Percentiles rank a stretch among this genome's conserved stretches.
Evolutionary conservation across 2,888 invertebrate species (phyloP).

Genomic region (Chrysolina haemoptera): DNA sequence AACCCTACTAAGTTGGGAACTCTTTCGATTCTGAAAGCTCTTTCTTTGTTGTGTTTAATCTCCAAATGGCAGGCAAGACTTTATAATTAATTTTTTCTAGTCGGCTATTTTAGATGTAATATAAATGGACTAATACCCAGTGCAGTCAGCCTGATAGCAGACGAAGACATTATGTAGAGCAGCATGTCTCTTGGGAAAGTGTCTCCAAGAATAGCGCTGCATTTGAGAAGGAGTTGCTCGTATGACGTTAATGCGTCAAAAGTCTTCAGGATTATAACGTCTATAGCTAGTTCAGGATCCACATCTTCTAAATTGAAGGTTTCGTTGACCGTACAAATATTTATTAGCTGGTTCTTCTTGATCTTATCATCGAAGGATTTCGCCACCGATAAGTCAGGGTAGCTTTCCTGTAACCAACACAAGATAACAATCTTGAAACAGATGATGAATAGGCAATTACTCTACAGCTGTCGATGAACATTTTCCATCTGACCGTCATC

Average conservation of each 20-base stretch:
- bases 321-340: conserved; percentile 71
- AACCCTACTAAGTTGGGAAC: too few relatives aligned
- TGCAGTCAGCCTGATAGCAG: conserved; percentile 71
- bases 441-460: conserved; percentile 57
- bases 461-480: conserved; percentile 70
- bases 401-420: conserved; percentile 54
- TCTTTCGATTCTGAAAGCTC: too few relatives aligned
- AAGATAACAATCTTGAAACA: conserved; percentile 7
- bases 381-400: conserved; percentile 53
- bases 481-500: conserved; percentile 67
- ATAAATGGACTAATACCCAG: too few relatives aligned
- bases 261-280: conserved; percentile 76
- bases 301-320: conserved; percentile 72
- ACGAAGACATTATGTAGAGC: conserved; percentile 72
- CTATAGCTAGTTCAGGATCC: conserved; percentile 73
- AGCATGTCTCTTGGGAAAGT: conserved; percentile 76
- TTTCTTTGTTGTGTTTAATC: too few relatives aligned
- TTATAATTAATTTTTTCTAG: too few relatives aligned
- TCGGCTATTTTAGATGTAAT: too few relatives aligned
- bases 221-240: conserved; percentile 78
- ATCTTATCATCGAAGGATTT: conserved; percentile 47
- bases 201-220: conserved; percentile 77
- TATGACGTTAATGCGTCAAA: conserved; percentile 77
- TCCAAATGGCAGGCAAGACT: too few relatives aligned
- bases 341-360: conserved; percentile 60